phyloP scores from a whole-genome alignment of 2,113 vertebrate genomes.

The Aythya baeri region DNA sequence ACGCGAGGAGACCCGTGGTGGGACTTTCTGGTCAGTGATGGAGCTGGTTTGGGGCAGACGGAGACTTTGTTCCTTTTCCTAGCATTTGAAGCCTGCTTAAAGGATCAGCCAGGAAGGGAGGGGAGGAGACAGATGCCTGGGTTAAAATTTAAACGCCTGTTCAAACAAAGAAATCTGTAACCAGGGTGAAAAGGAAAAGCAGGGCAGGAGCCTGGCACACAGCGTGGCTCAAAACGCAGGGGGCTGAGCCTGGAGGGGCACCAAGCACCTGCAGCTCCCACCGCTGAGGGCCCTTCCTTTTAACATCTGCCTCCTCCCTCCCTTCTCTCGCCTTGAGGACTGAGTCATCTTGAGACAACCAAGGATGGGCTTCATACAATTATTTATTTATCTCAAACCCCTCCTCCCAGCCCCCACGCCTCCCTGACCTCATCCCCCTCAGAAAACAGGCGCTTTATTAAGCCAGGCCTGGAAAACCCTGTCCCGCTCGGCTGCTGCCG shows the following conservation, averaged over 20 bases:
- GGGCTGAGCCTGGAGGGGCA: neutral
- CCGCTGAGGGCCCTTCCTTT: neutral
- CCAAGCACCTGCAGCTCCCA: neutral
- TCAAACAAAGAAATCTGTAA: neutral
- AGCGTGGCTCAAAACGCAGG: neutral
- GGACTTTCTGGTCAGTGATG: accelerated
- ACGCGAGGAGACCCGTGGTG: accelerated
- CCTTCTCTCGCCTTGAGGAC: neutral
- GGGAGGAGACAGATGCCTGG: neutral
- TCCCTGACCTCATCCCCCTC: slow-evolving; percentile 30
- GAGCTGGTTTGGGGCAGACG: accelerated
- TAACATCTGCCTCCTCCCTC: neutral
- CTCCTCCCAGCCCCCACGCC: neutral
- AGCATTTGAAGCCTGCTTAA: neutral
- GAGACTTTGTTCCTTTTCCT: neutral
- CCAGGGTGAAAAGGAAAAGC: neutral
- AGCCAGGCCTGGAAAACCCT: neutral
- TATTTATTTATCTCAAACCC: slow-evolving; percentile 44
- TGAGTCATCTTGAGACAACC: slow-evolving; percentile 38
- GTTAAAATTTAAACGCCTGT: neutral
- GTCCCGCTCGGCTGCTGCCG: neutral
- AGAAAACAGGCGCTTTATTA: slow-evolving; percentile 11
- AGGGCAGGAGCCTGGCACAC: neutral
- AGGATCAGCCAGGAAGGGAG: neutral
- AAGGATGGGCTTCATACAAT: slow-evolving; percentile 14